phyloP scores from a whole-genome alignment of 2,888 invertebrate species.

The Aspidapion aeneum region DNA sequence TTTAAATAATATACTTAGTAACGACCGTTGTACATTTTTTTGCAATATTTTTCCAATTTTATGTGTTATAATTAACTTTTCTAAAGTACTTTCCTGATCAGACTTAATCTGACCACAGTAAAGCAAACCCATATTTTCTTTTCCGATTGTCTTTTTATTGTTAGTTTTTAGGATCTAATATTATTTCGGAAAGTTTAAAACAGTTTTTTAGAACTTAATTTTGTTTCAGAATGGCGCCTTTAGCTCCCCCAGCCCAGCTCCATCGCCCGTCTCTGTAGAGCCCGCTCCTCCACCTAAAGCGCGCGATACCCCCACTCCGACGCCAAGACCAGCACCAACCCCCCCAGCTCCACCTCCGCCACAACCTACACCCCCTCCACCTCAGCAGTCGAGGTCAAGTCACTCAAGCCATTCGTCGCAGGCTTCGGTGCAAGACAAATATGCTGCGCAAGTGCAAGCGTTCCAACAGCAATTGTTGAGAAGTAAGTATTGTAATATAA shows the following conservation, averaged over 20 bases:
- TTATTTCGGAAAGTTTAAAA: no score
- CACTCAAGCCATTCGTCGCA: constrained; percentile 29
- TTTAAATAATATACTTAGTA: no score
- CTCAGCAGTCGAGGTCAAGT: constrained; percentile 21
- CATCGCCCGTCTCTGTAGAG: constrained; percentile 53
- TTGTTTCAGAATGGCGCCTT: constrained; percentile 45
- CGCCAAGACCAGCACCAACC: constrained; percentile 51
- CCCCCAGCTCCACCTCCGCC: constrained; percentile 53
- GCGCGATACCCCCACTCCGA: constrained; percentile 54
- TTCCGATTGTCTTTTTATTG: no score
- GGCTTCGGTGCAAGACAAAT: constrained; percentile 49
- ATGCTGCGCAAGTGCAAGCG: constrained; percentile 76
- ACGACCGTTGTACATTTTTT: no score
- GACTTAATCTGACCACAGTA: no score
- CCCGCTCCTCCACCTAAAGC: constrained; percentile 39
- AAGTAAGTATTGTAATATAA: constrained; percentile 51
- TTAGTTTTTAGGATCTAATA: no score
- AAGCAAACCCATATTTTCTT: no score
- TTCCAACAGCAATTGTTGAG: constrained; percentile 80
- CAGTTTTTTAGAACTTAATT: no score
- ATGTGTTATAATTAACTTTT: no score
- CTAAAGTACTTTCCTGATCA: no score
- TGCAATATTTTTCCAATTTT: no score
- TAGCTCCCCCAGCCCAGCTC: constrained; percentile 50
- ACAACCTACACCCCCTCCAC: constrained; percentile 49